Conservation (phyloP, 2,797 vertebrate genomes). For the Catamblyrhynchus diadema region DNA sequence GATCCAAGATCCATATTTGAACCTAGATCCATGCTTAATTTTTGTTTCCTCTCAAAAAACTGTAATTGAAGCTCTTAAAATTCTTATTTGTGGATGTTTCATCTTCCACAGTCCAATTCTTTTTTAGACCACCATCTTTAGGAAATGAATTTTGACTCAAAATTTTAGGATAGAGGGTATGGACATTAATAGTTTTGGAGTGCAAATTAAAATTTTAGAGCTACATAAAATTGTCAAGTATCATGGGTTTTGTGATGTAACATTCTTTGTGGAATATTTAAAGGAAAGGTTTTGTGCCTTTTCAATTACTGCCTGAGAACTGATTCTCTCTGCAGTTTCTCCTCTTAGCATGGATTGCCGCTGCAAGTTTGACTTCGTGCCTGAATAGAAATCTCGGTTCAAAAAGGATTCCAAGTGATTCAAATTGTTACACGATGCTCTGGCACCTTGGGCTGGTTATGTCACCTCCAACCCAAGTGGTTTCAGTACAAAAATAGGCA, state of each 20-base stretch:
- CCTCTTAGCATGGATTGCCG: not conserved
- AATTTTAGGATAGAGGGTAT: not conserved
- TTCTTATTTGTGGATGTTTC: not conserved
- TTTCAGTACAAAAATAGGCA: slow-evolving; percentile 36
- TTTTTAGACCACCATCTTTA: not conserved
- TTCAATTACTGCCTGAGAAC: not conserved
- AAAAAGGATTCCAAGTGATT: slow-evolving; percentile 30
- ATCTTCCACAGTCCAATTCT: not conserved
- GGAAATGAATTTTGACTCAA: not conserved
- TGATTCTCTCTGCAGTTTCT: not conserved
- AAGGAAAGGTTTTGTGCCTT: not conserved
- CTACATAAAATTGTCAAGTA: not conserved
- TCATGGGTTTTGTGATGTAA: not conserved
- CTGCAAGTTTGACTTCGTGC: not conserved
- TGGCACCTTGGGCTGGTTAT: slow-evolving; percentile 36
- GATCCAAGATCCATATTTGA: not conserved
- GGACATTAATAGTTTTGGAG: not conserved
- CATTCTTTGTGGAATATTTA: not conserved
- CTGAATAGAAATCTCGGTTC: slow-evolving; percentile 4
- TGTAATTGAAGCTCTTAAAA: not conserved
- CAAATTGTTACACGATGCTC: not conserved
- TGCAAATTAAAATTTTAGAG: not conserved
- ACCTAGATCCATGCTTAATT: not conserved
- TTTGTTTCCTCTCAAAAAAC: not conserved
- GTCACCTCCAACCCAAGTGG: slow-evolving; percentile 35